Base-by-base conservation (phyloP, 1,140 invertebrate species). In the Bicyclus anynana region DNA sequence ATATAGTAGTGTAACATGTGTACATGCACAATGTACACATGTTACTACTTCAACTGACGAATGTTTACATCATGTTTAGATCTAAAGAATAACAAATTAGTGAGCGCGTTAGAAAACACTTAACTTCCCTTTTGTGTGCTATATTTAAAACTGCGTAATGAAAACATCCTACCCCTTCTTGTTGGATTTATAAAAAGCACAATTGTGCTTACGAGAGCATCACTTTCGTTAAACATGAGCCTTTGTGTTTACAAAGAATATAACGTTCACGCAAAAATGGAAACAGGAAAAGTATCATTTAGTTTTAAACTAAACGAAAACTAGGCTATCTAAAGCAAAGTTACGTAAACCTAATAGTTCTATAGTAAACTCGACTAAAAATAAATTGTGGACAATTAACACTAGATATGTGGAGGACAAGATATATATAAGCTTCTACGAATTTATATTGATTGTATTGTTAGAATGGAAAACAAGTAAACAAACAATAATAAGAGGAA, bases 121-220 rank as follows among this genome's bases (percentile, higher is more conserved):
- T 72, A 70, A 59, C 65, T 68, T 53, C 69, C 74, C 55, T 69
- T 33, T 69, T 65, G 61, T 63, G 59, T 7, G 59, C 64, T 77
- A 74, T 70, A 68, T 72, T 64, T 69, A 74, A 71, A 69, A 51
- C 52, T 21, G 20, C 57, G 53, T 68, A 53, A 72, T 62, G 54
- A 74, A 77, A 77, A 77, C 72, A 77, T 65, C 29, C 49, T 49
- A 62, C 65, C 74, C 62, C 61, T 33, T 33, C 40, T 69, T 62
- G 23, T 23, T 38, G 14, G 40, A 2, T 50, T 54, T 64, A 59
- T 53, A 71, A 72, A 69, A 72, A 64, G 50, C 47, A 54, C 60
- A 61, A 59, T 49, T 49, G 47, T 46, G 46, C 35, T 27, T 48
- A 14, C 29, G 44, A 50, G 26, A 13, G 17, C 37, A 29, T 53